A percentile compares a stretch with the other conserved stretches of the same genome.
Conservation (phyloP, 2,113 vertebrate species). For the Scopus umbretta region DNA sequence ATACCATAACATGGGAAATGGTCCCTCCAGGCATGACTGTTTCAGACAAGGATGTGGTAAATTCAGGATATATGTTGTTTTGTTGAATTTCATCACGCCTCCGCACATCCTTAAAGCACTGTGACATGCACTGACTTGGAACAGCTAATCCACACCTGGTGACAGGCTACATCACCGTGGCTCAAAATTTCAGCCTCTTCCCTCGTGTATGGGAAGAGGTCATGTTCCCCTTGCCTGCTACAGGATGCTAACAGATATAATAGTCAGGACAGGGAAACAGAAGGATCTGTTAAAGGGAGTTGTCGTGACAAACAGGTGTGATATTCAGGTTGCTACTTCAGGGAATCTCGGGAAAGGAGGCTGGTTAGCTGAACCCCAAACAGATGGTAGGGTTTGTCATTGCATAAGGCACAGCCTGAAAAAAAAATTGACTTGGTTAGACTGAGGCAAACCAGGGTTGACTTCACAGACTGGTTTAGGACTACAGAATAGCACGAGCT, state of each 20-base stretch:
- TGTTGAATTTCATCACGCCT: slow-evolving; percentile 39
- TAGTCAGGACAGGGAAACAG: slow-evolving; percentile 47
- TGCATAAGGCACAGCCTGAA: slow-evolving; percentile 3
- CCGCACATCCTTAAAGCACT: not conserved
- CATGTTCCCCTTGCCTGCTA: not conserved
- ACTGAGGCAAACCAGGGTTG: not conserved
- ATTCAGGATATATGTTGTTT: not conserved
- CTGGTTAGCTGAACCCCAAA: slow-evolving; percentile 18
- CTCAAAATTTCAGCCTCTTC: slow-evolving; percentile 36
- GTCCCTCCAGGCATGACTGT: slow-evolving; percentile 39
- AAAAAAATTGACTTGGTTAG: not conserved
- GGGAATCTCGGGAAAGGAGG: slow-evolving; percentile 9
- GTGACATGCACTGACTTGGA: slow-evolving; percentile 30
- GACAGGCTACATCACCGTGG: not conserved
- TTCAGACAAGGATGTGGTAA: slow-evolving; percentile 10
- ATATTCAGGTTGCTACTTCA: slow-evolving; percentile 47
- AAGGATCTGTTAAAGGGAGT: slow-evolving; percentile 41
- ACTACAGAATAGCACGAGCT: not conserved
- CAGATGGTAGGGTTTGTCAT: slow-evolving; percentile 28
- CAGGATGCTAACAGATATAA: slow-evolving; percentile 23
- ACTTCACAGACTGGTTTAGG: not conserved
- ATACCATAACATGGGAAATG: not conserved
- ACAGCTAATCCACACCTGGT: slow-evolving; percentile 37
- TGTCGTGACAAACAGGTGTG: slow-evolving; percentile 62
- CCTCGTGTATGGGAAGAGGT: not conserved